Evolutionary conservation across 2,113 vertebrate species (phyloP).

Genomic region (Chamaetylas fuelleborni): DNA sequence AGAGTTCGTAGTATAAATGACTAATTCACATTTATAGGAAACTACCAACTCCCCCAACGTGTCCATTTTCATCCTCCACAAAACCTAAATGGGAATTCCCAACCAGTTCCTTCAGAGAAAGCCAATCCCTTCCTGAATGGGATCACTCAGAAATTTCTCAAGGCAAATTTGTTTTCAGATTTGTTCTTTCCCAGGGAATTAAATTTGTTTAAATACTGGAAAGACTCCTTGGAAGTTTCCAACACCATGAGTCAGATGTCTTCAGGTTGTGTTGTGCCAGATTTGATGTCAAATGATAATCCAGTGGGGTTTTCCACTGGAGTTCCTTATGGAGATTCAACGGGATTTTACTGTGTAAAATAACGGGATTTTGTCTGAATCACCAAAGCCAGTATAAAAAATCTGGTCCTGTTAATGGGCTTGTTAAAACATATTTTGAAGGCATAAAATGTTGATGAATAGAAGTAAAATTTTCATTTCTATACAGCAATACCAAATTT

Average conservation of each 20-base stretch:
- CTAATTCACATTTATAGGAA: neutral
- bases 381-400: neutral
- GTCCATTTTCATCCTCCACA: neutral
- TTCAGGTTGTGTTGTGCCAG: conserved; percentile 17
- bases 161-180: neutral
- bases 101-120: neutral
- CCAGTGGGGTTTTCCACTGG: conserved; percentile 21
- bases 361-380: neutral
- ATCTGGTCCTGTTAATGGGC: neutral
- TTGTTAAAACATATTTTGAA: neutral
- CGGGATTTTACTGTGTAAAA: neutral
- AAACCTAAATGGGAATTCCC: conserved; percentile 7
- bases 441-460: neutral
- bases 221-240: conserved; percentile 23
- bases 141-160: neutral
- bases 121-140: neutral
- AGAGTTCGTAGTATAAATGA: neutral
- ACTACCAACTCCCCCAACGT: neutral
- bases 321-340: neutral
- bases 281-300: conserved; percentile 17
- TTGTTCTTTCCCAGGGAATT: conserved; percentile 1
- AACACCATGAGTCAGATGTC: conserved; percentile 7
- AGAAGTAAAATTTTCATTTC: neutral
- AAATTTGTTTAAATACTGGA: conserved; percentile 27
- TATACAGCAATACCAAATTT: neutral